Base-by-base conservation (phyloP, 1,140 invertebrate species). In the Drosophila mayri region DNA sequence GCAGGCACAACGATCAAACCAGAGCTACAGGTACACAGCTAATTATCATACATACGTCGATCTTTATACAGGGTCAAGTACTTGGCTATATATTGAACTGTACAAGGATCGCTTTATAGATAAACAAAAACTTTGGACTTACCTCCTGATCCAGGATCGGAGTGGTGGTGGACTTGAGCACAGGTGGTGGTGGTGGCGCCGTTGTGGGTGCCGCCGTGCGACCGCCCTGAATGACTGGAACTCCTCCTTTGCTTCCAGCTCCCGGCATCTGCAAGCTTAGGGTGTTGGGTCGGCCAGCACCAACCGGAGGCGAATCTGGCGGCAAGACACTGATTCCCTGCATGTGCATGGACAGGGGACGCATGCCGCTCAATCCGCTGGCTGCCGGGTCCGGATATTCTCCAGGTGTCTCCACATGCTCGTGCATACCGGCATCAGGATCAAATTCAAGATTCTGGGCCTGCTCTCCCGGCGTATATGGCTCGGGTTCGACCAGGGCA, bases 321-420 rank as follows among this genome's bases (percentile, higher is more conserved):
- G 95, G 94, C 52, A 95, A 72, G 10, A 94, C 93, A 40, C 93
- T 94, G 66, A 94, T 93, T 22, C 94, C 94, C 40, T 93, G 93
- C 81, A 88, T 72, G 9, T 93, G 93, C 81, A 88, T 75, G 37
- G 93, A 93, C 16, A 97, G 92, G 5, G 97, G 97, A 66, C 97
- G 94, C 37, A 96, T 94, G 12, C 96, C 96, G 50, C 96, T 95
- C 71, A 97, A 93, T 30, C 97, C 97, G 49, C 94, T 95, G 59
- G 95, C 93, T 10, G 95, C 95, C 1, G 95, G 95, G 93, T 97
- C 96, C 0, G 96, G 95, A 79, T 95, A 93, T 93, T 97, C 96
- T 2, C 95, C 95, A 0, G 95, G 95, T 3, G 95, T 95, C 86
- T 96, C 95, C 3, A 94, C 92, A 91, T 96, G 95, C 64, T 96